Base-by-base conservation (phyloP, 2,797 vertebrate species). In the Australoheros facetus region DNA sequence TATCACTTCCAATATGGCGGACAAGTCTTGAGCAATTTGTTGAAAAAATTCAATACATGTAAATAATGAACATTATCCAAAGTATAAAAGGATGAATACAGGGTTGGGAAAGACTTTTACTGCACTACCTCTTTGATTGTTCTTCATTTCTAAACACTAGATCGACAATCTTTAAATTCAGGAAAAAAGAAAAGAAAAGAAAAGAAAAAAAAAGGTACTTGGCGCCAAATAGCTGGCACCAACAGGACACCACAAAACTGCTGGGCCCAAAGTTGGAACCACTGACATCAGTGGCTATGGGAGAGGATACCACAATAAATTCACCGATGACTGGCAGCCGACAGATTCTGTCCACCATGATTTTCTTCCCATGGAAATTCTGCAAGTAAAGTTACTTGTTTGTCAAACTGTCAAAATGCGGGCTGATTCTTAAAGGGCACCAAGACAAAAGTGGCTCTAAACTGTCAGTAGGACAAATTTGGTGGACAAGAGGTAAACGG, bases 61-160 rank as follows among this genome's bases (percentile, higher is more conserved):
- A 64, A 64, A 62, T 42, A 62, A 62, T 26, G n/a, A 26, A 42
- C 12, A 21, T 28, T 26, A 32, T 42, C 13, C 12, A 30, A 34
- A 1, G 19, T 53, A 56, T 26, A 16, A n/a, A 14, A 32, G 16
- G 19, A 72, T 53, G 0, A 55, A 45, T 34, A 34, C 7, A 54
- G 54, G 28, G 32, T 19, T 60, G 32, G 37, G 32, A 21, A 21
- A 32, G 7, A 7, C 32, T 19, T 16, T 62, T 62, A 37, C 37
- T 23, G n/a, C 37, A 23, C 59, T 23, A 23, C 37, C 14, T 42
- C n/a, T 62, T 28, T 0, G 37, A 23, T 62, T 1, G 1, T 62
- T 42, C n/a, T 42, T 62, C 37, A 42, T 0, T 23, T n/a, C 3
- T 19, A 26, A 39, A 16, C 19, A 0, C 32, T 39, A 60, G 11